These are phyloP conservation scores for Leptinotarsa defecta DNA, from an alignment of 1,140 invertebrate genomes.

Conservation along the genomic window DNA sequence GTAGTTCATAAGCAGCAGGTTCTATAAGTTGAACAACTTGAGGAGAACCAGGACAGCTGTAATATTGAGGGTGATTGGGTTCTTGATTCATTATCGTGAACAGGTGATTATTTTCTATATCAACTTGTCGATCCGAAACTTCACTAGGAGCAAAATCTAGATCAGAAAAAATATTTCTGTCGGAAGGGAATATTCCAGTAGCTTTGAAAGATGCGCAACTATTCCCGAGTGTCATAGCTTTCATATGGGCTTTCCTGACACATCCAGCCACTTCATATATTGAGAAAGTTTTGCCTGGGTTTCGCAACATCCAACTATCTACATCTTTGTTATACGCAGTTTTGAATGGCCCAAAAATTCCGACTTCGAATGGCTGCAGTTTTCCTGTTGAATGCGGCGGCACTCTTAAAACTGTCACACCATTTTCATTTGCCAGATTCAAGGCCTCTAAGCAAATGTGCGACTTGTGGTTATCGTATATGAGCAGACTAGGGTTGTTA, in stretches of 20 bases:
- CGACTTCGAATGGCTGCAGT: slow-evolving; percentile 59
- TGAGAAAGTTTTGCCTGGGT: slow-evolving; percentile 50
- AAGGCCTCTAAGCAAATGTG: slow-evolving; percentile 49
- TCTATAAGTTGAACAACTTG: no score
- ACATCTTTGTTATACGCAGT: slow-evolving; percentile 45
- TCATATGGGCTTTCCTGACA: no score
- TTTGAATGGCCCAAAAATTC: slow-evolving; percentile 58
- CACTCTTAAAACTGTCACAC: slow-evolving; percentile 56
- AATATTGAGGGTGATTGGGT: no score
- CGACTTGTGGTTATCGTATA: slow-evolving; percentile 41
- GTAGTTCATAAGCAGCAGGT: no score
- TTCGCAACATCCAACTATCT: slow-evolving; percentile 52
- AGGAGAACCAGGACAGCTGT: no score
- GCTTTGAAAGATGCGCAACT: no score
- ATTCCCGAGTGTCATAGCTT: no score
- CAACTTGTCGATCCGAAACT: neutral
- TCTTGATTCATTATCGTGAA: no score
- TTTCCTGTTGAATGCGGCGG: slow-evolving; percentile 54
- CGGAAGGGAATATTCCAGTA: no score
- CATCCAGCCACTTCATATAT: slow-evolving; percentile 27
- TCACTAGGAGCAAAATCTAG: slow-evolving; percentile 1
- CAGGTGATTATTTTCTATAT: slow-evolving; percentile 23
- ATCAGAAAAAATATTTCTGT: neutral
- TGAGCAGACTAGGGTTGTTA: slow-evolving; percentile 50
- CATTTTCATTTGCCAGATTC: slow-evolving; percentile 48